phyloP scores from a whole-genome alignment of 2,113 vertebrate genomes.

The Sclerurus mexicanus region DNA sequence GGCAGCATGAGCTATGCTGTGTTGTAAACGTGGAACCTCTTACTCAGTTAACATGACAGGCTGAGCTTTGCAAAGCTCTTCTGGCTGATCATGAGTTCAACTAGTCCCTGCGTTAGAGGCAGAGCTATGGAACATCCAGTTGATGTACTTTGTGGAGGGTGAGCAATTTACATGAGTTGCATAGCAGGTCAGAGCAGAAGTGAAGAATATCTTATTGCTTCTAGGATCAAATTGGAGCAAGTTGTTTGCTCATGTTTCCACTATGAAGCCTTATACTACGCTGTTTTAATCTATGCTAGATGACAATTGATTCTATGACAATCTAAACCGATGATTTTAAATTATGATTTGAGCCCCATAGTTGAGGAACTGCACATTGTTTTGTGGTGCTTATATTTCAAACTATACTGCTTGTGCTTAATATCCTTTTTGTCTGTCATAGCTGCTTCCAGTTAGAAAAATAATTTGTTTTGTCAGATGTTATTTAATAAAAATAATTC shows the following conservation, averaged over 20 bases:
- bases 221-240: not conserved
- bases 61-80: not conserved
- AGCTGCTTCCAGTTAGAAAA: not conserved
- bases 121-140: not conserved
- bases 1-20: not conserved
- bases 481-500: not conserved
- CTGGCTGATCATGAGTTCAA: not conserved
- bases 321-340: not conserved
- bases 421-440: not conserved
- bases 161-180: not conserved
- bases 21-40: not conserved
- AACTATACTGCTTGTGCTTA: not conserved
- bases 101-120: not conserved
- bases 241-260: accelerated
- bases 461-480: not conserved
- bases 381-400: not conserved
- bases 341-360: not conserved
- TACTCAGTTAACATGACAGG: not conserved
- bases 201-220: not conserved
- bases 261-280: not conserved
- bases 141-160: not conserved
- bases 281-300: not conserved
- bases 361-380: not conserved
- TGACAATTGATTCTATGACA: not conserved
- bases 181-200: not conserved